A percentile compares a stretch with the other conserved stretches of the same genome.
Evolutionary conservation across 2,113 vertebrate species (phyloP).

Genomic region (Columba janthina): DNA sequence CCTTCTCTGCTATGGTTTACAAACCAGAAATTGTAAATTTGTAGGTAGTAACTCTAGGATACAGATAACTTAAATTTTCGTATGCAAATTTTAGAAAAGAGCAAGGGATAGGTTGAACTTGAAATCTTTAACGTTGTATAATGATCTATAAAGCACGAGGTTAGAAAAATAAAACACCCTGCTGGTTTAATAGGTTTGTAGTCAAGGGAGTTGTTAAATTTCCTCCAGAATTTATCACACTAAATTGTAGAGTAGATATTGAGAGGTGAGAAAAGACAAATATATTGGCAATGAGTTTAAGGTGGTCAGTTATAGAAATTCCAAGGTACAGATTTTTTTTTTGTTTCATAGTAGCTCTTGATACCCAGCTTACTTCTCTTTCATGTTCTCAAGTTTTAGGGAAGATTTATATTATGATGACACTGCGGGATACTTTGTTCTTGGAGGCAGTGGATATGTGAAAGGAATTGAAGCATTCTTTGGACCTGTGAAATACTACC

Average conservation of each 20-base stretch:
- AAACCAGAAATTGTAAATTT: background rate
- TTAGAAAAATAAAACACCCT: background rate
- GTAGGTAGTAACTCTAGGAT: background rate
- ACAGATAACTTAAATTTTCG: background rate
- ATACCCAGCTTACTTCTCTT: background rate
- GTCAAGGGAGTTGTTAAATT: background rate
- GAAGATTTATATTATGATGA: conserved; percentile 84
- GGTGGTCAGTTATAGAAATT: background rate
- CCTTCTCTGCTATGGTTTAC: background rate
- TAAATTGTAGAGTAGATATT: background rate
- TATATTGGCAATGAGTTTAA: background rate
- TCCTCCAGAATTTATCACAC: background rate
- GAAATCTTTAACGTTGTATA: background rate
- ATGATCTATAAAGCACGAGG: background rate
- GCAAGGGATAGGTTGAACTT: background rate
- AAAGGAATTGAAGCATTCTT: conserved; percentile 84
- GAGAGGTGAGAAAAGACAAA: background rate
- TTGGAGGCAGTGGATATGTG: conserved; percentile 85
- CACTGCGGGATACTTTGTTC: conserved; percentile 87
- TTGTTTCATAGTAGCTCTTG: background rate
- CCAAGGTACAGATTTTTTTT: background rate
- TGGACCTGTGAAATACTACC: conserved; percentile 87
- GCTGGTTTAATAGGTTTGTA: background rate
- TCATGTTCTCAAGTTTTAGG: conserved; percentile 78
- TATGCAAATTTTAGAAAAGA: background rate